Evolutionary conservation across 92 coral and sea anemone species (phyloP), one percentile per base, ranked within the genome.

Genomic region (Virgularia gustaviana): DNA sequence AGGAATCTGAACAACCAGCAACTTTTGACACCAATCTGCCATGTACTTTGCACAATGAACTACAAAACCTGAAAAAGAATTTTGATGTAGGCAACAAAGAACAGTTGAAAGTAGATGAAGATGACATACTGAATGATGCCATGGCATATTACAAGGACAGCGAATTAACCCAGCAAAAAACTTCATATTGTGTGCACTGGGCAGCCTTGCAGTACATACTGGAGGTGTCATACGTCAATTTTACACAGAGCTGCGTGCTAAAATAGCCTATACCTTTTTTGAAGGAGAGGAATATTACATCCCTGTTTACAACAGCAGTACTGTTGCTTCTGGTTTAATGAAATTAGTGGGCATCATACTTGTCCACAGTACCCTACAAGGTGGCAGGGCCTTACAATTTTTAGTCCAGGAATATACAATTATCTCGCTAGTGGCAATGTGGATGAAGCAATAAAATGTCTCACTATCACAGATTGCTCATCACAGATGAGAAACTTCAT

Each of bases 171-270:
- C 66, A 28, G 51, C n/a, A 12, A 81, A 81, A 44, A n/a, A n/a
- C n/a, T n/a, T n/a, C n/a, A n/a, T n/a, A n/a, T n/a, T n/a, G n/a
- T n/a, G n/a, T n/a, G n/a, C n/a, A n/a, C n/a, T n/a, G n/a, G n/a
- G n/a, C 81, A 81, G 70, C 77, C 86, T n/a, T 27, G 89, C 89
- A 38, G 89, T 80, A 36, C 86, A 85, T 36, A 81, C 89, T 58
- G 89, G 89, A 25, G 86, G 86, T 64, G 89, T 81, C 22, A 54
- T 81, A 56, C 82, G 83, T 22, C 89, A 81, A 25, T 81, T 85
- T 29, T 85, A 81, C 55, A 85, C 86, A 16, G 79, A 85, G 19
- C 81, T 85, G n/a, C 85, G 80, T 22, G 42, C 30, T 63, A 76
- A 8, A 76, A 71, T 85, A 24, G 42, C 83, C 7, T 76, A 77